A percentile compares a stretch with the other conserved stretches of the same genome.
These are phyloP conservation scores for Pollenia griseotomentosa DNA, from an alignment of 2,888 invertebrate genomes.

Conservation along the genomic window DNA sequence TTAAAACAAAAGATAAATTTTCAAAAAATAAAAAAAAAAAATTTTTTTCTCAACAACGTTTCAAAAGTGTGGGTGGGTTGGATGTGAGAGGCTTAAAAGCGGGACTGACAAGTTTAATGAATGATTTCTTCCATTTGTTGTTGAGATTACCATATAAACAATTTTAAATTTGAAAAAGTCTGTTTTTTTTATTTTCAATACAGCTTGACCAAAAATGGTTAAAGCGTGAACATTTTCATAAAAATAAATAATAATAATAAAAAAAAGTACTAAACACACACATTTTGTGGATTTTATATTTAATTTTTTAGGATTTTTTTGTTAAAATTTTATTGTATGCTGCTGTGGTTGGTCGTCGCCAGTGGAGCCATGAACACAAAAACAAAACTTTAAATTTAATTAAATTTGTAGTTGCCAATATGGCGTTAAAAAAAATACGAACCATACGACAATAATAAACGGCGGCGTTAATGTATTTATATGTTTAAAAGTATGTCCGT, in stretches of 20 bases:
- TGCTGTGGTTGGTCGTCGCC: slow-evolving; percentile 26
- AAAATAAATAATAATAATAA: slow-evolving; percentile 33
- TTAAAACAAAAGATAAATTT: slow-evolving; percentile 47
- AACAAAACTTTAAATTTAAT: slow-evolving; percentile 48
- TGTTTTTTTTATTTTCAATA: slow-evolving; percentile 31
- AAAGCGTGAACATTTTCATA: slow-evolving; percentile 52
- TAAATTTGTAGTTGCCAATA: slow-evolving; percentile 65
- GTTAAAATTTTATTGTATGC: background rate
- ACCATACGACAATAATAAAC: slow-evolving; percentile 63
- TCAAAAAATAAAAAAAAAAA: slow-evolving; percentile 33
- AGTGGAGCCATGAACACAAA: slow-evolving; percentile 49
- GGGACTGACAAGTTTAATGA: background rate
- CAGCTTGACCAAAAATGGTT: slow-evolving; percentile 65
- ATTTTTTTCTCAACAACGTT: background rate
- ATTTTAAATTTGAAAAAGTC: background rate
- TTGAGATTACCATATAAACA: slow-evolving; percentile 48
- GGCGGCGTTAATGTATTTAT: slow-evolving; percentile 69
- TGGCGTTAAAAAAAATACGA: slow-evolving; percentile 63
- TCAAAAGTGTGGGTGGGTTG: slow-evolving; percentile 30
- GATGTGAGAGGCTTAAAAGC: background rate
- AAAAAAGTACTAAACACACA: slow-evolving; percentile 41
- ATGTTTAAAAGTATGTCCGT: slow-evolving; percentile 57
- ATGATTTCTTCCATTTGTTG: slow-evolving; percentile 8
- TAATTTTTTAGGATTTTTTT: slow-evolving; percentile 28
- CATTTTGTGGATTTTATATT: background rate